Evolutionary conservation across 2,888 invertebrate genomes (phyloP).

Genomic region (Nomada fucata): DNA sequence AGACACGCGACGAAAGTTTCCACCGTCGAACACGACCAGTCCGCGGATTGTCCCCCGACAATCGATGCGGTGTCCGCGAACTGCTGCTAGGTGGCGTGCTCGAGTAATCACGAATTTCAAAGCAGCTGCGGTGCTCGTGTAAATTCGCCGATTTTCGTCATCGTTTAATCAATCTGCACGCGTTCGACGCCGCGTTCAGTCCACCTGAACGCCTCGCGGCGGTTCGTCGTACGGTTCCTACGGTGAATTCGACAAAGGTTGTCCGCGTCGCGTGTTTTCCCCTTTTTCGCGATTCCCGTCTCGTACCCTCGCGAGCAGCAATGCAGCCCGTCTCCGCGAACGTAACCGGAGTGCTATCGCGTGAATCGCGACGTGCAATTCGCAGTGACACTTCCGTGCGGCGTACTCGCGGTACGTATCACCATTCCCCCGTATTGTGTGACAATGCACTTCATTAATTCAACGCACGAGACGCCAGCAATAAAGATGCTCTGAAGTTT

Average conservation of each 20-base stretch:
- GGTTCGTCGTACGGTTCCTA: neutral
- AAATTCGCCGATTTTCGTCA: neutral
- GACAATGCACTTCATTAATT: neutral
- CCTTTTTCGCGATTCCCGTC: neutral
- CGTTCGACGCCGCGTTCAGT: neutral
- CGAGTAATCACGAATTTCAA: neutral
- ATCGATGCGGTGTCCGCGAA: neutral
- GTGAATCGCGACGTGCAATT: conserved; percentile 3
- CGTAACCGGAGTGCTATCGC: neutral
- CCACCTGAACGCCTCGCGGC: neutral
- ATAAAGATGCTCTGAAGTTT: neutral
- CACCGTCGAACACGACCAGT: too few species aligned
- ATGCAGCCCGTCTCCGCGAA: neutral
- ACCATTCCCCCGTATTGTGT: neutral
- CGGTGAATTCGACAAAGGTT: neutral
- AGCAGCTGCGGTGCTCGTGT: neutral
- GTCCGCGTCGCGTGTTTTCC: neutral
- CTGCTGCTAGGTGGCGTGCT: conserved; percentile 8
- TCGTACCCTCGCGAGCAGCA: neutral
- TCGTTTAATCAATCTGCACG: neutral
- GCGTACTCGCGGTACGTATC: neutral
- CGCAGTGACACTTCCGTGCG: neutral
- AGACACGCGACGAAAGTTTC: too few species aligned
- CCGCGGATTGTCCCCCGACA: neutral
- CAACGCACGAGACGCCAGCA: too few species aligned